phyloP scores from a whole-genome alignment of 1,140 invertebrate species.

The Heliconius hewitsoni region DNA sequence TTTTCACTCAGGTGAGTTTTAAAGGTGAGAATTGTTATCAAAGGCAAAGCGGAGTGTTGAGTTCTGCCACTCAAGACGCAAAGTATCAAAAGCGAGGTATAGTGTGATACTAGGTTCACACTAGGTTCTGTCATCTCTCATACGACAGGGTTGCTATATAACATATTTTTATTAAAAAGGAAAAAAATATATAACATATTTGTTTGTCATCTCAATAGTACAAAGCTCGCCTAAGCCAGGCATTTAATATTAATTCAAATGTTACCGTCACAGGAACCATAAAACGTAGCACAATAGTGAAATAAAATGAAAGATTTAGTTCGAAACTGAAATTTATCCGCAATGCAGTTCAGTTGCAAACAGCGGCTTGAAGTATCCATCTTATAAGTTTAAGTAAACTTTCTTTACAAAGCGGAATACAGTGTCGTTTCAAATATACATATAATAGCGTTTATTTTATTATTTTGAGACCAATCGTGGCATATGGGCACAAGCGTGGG shows the following conservation, averaged over 20 bases:
- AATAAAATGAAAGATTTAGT: constrained; percentile 22
- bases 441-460: constrained; percentile 2
- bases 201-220: background rate
- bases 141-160: background rate
- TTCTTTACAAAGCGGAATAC: constrained; percentile 19
- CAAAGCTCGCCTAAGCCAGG: background rate
- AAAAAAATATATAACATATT: background rate
- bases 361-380: constrained; percentile 23
- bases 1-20: background rate
- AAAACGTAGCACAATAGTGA: background rate
- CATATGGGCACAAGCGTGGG: too few species aligned
- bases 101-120: background rate
- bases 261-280: background rate
- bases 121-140: background rate
- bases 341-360: constrained; percentile 25
- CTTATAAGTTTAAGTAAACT: constrained; percentile 27
- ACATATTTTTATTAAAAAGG: background rate
- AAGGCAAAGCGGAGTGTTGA: background rate
- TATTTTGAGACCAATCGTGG: background rate
- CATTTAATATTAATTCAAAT: background rate
- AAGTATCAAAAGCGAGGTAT: too few species aligned
- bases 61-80: background rate
- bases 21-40: background rate
- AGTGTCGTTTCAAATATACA: background rate
- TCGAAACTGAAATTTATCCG: constrained; percentile 25